phyloP scores from a whole-genome alignment of 2,113 vertebrate species.

The Chitala chitala region DNA sequence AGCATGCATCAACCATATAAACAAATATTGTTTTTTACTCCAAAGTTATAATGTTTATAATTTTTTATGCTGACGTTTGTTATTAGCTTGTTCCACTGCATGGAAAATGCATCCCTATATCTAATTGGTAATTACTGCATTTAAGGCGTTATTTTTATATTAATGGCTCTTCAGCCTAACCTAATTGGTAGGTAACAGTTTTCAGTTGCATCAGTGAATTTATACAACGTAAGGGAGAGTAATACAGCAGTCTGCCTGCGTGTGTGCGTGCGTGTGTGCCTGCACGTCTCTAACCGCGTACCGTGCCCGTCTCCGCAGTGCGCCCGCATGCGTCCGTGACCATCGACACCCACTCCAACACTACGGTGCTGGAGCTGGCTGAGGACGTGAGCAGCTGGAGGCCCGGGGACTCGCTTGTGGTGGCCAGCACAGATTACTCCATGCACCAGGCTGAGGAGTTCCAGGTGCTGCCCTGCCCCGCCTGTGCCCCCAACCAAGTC shows the following conservation, averaged over 20 bases:
- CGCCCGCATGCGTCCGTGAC: slow-evolving; percentile 79
- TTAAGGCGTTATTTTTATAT: too few species aligned
- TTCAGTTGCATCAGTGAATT: too few species aligned
- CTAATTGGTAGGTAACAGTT: too few species aligned
- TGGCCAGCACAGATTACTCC: slow-evolving; percentile 74
- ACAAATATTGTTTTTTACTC: background rate
- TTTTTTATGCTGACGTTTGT: too few species aligned
- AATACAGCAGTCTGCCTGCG: too few species aligned
- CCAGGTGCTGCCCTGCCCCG: slow-evolving; percentile 58
- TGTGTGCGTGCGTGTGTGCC: background rate
- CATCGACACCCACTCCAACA: slow-evolving; percentile 73
- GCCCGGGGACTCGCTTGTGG: slow-evolving; percentile 60
- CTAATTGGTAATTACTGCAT: too few species aligned
- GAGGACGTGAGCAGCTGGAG: slow-evolving; percentile 61
- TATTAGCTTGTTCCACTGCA: too few species aligned
- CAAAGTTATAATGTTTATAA: too few species aligned
- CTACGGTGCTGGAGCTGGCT: slow-evolving; percentile 58
- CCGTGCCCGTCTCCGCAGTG: slow-evolving; percentile 59
- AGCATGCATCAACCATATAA: background rate
- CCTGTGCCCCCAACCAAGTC: slow-evolving; percentile 72
- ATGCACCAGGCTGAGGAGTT: slow-evolving; percentile 83
- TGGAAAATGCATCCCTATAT: too few species aligned
- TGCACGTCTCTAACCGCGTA: too few species aligned
- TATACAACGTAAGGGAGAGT: too few species aligned
- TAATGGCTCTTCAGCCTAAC: too few species aligned